phyloP scores from a whole-genome alignment of 2,888 invertebrate species.

The Drosophila anceps region DNA sequence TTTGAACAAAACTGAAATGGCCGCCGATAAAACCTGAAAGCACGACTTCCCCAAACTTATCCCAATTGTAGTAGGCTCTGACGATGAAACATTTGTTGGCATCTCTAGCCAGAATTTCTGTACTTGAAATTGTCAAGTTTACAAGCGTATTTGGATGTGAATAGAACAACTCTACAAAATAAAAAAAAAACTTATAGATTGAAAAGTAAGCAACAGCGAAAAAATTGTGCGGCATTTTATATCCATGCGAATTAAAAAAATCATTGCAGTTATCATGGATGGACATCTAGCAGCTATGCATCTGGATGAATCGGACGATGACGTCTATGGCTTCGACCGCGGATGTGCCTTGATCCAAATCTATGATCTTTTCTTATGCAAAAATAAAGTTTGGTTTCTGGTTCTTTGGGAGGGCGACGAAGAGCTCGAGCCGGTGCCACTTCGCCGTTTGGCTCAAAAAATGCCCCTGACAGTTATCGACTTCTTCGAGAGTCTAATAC shows the following conservation, averaged over 20 bases:
- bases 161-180: not conserved
- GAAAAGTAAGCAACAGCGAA: not conserved
- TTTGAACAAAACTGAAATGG: too few species aligned
- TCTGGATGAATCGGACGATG: constrained; percentile 2
- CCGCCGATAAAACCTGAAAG: not conserved
- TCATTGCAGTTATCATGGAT: not conserved
- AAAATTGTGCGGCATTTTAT: not conserved
- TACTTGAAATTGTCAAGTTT: not conserved
- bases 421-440: constrained; percentile 13
- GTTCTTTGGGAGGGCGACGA: constrained; percentile 18
- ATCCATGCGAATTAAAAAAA: not conserved
- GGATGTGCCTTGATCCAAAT: constrained; percentile 14
- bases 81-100: not conserved
- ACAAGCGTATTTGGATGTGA: not conserved
- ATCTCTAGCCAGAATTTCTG: not conserved
- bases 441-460: not conserved
- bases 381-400: constrained; percentile 4
- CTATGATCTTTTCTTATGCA: not conserved
- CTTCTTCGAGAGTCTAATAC: not conserved
- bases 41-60: not conserved
- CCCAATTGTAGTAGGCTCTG: not conserved
- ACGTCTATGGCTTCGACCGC: constrained; percentile 11
- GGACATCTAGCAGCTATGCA: constrained; percentile 13
- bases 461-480: not conserved
- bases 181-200: not conserved